phyloP scores from a whole-genome alignment of 2,888 invertebrate genomes.

The Hemicrepidius hirtus region DNA sequence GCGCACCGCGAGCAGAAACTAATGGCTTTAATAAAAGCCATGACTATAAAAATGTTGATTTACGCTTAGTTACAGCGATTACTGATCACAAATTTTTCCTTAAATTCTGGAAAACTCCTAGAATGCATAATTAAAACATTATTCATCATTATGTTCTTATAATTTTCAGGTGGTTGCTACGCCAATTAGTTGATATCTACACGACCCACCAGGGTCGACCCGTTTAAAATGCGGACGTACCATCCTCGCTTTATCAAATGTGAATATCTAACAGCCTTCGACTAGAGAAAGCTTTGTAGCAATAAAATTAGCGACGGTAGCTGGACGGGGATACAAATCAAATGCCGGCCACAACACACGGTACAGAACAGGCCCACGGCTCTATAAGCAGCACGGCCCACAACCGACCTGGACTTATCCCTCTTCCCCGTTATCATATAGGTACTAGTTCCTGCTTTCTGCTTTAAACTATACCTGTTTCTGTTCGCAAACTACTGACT shows the following conservation, averaged over 20 bases:
- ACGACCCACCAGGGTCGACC: slow-evolving; percentile 22
- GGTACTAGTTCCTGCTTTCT: slow-evolving; percentile 35
- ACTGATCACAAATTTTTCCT: slow-evolving; percentile 70
- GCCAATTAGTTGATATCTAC: slow-evolving; percentile 49
- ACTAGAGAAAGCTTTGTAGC: slow-evolving; percentile 39
- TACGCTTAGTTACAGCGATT: slow-evolving; percentile 71
- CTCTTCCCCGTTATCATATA: slow-evolving; percentile 11
- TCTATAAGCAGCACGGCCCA: slow-evolving; percentile 38
- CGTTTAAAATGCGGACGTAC: slow-evolving; percentile 35
- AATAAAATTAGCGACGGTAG: slow-evolving; percentile 49
- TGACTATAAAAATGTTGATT: slow-evolving; percentile 73
- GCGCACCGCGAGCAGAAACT: slow-evolving; percentile 66
- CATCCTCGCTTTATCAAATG: slow-evolving; percentile 40
- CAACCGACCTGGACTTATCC: slow-evolving; percentile 35
- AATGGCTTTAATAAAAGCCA: slow-evolving; percentile 73
- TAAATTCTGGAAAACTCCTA: slow-evolving; percentile 67
- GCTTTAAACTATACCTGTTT: slow-evolving; percentile 20
- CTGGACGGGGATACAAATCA: slow-evolving; percentile 44
- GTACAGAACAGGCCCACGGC: slow-evolving; percentile 28
- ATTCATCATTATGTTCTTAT: slow-evolving; percentile 67
- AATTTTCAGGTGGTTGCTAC: slow-evolving; percentile 51
- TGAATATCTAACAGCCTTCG: slow-evolving; percentile 35
- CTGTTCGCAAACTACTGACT: slow-evolving; percentile 47
- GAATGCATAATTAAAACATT: slow-evolving; percentile 71
- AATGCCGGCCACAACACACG: slow-evolving; percentile 42